Evolutionary conservation across 2,797 vertebrate species (phyloP).

Genomic region (Zonotrichia albicollis): DNA sequence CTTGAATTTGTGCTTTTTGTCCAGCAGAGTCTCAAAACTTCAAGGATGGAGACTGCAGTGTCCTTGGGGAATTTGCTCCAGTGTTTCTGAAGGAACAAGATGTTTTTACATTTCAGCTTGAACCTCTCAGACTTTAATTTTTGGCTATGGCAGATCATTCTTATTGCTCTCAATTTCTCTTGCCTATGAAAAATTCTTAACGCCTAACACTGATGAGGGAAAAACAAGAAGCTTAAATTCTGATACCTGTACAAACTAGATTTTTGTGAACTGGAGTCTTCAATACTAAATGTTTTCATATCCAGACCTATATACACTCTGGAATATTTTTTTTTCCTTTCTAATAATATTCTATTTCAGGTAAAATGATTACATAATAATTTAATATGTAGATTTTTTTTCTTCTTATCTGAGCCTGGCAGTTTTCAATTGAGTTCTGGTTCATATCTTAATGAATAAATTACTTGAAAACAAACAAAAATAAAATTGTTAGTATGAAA

Average conservation of each 20-base stretch:
- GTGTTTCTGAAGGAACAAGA: background rate
- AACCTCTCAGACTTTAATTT: background rate
- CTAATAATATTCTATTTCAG: background rate
- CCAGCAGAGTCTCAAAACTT: background rate
- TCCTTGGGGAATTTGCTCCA: background rate
- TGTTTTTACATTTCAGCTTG: background rate
- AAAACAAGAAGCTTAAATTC: background rate
- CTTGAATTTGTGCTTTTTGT: background rate
- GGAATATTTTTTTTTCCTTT: background rate
- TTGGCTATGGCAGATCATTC: background rate
- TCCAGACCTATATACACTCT: background rate
- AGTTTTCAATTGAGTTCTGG: background rate
- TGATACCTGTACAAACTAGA: background rate
- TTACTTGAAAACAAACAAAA: background rate
- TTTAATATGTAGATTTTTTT: background rate
- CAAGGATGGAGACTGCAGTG: background rate
- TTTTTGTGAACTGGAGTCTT: background rate
- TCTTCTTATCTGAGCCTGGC: background rate
- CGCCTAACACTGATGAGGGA: accelerated
- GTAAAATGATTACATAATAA: background rate
- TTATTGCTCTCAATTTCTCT: background rate
- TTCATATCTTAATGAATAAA: background rate
- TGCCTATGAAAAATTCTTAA: background rate
- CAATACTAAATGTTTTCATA: background rate
- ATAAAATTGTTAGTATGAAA: background rate